Evolutionary conservation across 2,888 invertebrate species (phyloP).

Genomic region (Diaphora mendica): DNA sequence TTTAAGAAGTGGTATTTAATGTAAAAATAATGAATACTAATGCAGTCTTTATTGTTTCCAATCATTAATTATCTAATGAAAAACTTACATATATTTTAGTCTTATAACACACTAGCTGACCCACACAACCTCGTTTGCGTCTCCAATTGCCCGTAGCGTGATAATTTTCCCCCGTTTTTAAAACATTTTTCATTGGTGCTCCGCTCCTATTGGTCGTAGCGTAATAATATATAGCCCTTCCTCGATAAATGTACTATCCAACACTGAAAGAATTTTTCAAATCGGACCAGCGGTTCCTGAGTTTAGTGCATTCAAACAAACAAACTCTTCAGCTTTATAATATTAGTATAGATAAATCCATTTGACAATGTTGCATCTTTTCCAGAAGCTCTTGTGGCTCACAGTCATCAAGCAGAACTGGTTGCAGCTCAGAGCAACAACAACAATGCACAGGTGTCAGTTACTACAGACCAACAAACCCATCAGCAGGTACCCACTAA

Average conservation of each 20-base stretch:
- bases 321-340: too few relatives aligned
- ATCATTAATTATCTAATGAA: neutral
- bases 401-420: constrained; percentile 81
- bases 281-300: too few relatives aligned
- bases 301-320: too few relatives aligned
- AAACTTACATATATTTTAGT: neutral
- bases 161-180: too few relatives aligned
- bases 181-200: too few relatives aligned
- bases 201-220: too few relatives aligned
- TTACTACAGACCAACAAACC: constrained; percentile 70
- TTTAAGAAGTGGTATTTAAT: neutral
- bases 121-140: too few relatives aligned
- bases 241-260: too few relatives aligned
- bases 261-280: too few relatives aligned
- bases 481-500: constrained; percentile 86
- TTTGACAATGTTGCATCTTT: constrained; percentile 24
- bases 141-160: too few relatives aligned
- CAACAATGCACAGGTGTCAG: constrained; percentile 70
- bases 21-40: neutral
- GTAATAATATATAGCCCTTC: too few relatives aligned
- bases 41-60: neutral
- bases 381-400: constrained; percentile 80
- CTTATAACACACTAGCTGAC: neutral
- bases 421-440: constrained; percentile 66
- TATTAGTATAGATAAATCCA: neutral